A percentile compares a stretch with the other conserved stretches of the same genome.
These are phyloP conservation scores for Lepidocolaptes lacrymiger DNA, from an alignment of 2,797 vertebrate genomes.

Conservation along the genomic window DNA sequence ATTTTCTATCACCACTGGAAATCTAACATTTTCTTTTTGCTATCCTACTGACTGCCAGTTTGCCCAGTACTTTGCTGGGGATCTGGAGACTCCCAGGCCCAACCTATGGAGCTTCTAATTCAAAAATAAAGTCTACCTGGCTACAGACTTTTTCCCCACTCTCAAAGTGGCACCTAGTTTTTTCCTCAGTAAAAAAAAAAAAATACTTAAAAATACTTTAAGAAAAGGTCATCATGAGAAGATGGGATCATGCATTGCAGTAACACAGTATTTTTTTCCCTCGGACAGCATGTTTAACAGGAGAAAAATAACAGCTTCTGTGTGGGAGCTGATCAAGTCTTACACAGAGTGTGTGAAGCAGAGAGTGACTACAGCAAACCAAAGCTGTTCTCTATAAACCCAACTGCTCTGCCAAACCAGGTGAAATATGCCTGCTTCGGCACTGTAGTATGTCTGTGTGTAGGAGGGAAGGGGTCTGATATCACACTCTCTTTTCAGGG, in stretches of 20 bases:
- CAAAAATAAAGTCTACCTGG: neutral
- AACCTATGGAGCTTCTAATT: neutral
- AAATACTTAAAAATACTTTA: neutral
- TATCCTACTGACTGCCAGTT: neutral
- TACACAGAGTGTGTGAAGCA: neutral
- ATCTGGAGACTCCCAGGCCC: neutral
- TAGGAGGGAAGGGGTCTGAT: neutral
- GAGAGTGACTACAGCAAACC: neutral
- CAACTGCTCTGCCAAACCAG: neutral
- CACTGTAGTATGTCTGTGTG: neutral
- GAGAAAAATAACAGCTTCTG: conserved; percentile 46
- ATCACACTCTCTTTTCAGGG: neutral
- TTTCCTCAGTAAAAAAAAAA: neutral
- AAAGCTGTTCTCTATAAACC: neutral
- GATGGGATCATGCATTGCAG: neutral
- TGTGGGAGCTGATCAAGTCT: conserved; percentile 17
- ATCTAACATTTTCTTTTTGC: neutral
- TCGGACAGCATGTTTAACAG: neutral
- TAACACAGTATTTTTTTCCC: neutral
- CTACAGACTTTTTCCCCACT: neutral
- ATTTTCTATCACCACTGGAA: neutral
- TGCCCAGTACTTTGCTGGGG: neutral
- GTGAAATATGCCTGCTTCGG: neutral
- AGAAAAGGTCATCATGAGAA: neutral
- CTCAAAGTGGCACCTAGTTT: neutral